Conservation (phyloP, 2,113 vertebrate genomes). For the Chrysemys picta region DNA sequence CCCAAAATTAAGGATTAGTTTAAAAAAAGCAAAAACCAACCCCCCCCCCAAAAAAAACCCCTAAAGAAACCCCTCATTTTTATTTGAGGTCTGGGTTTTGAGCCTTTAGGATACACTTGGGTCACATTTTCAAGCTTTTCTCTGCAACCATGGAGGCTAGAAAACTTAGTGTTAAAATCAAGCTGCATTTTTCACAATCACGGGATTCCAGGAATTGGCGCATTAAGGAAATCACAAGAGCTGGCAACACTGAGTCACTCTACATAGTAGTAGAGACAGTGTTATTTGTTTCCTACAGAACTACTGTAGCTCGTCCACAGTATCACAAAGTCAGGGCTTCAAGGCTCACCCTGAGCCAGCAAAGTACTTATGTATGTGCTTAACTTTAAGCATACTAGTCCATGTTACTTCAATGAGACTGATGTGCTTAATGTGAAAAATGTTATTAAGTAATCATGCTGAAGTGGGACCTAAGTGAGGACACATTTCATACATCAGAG, state of each 20-base stretch:
- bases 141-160: neutral
- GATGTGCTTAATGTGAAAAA: neutral
- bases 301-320: neutral
- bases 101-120: neutral
- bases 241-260: constrained; percentile 36
- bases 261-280: neutral
- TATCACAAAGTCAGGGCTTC: neutral
- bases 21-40: neutral
- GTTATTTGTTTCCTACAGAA: neutral
- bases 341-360: neutral
- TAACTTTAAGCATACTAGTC: neutral
- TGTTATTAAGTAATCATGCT: neutral
- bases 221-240: neutral
- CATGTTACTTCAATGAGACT: neutral
- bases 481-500: neutral
- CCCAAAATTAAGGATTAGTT: neutral
- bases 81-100: neutral
- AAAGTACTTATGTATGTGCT: constrained; percentile 10
- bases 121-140: neutral
- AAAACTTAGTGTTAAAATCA: neutral
- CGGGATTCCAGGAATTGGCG: neutral
- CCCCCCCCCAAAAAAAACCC: neutral
- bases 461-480: neutral
- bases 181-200: neutral
- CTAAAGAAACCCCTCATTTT: neutral